Evolutionary conservation across 1,140 invertebrate species (phyloP).

Genomic region (Trypoxylus dichotomus): DNA sequence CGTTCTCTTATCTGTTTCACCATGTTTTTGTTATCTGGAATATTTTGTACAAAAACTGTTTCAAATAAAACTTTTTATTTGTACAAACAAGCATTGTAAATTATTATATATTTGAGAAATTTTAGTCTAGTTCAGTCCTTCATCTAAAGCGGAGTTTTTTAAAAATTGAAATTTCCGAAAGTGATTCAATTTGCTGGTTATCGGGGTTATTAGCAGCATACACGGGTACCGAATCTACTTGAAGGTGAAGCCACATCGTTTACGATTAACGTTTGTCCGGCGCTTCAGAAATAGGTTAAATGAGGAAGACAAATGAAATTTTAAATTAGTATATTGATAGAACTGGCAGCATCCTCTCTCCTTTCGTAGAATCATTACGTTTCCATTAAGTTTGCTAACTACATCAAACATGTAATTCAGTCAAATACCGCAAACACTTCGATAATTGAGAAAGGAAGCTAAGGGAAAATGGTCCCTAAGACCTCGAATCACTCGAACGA

Average conservation of each 20-base stretch:
- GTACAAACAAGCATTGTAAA: too few species aligned
- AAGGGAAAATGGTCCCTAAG: constrained; percentile 27
- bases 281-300: constrained; percentile 16
- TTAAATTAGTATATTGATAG: constrained; percentile 29
- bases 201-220: too few species aligned
- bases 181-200: not conserved
- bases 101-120: too few species aligned
- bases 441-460: constrained; percentile 38
- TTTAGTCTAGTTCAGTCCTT: too few species aligned
- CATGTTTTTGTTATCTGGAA: too few species aligned
- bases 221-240: not conserved
- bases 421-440: constrained; percentile 48
- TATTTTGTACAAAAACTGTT: too few species aligned
- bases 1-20: too few species aligned
- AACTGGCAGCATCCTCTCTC: constrained; percentile 1
- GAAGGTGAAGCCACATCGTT: not conserved
- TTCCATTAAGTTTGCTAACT: constrained; percentile 48
- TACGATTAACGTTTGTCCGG: not conserved
- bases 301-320: constrained; percentile 27
- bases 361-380: constrained; percentile 37
- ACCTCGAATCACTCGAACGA: not conserved
- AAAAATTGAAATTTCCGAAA: too few species aligned
- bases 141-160: too few species aligned
- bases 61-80: too few species aligned
- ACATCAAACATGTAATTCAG: constrained; percentile 48